phyloP scores from a whole-genome alignment of 2,797 vertebrate species.

The Lagorchestes hirsutus region DNA sequence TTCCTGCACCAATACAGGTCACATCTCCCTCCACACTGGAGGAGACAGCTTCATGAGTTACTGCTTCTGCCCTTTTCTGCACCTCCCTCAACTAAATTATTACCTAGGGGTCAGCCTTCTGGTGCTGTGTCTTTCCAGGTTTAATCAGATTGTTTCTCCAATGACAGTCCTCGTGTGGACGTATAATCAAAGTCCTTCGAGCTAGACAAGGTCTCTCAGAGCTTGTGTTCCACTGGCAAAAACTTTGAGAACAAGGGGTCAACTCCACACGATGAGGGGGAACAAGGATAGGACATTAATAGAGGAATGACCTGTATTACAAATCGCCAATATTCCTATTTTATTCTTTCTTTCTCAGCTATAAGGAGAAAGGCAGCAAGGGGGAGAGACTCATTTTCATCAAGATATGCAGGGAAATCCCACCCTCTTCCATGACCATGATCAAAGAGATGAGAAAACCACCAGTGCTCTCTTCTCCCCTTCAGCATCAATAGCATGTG shows the following conservation, averaged over 20 bases:
- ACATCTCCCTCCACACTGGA: neutral
- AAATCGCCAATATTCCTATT: neutral
- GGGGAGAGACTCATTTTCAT: neutral
- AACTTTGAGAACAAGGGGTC: neutral
- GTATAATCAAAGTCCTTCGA: constrained; percentile 47
- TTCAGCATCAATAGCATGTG: neutral
- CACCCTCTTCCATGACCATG: neutral
- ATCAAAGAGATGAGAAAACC: neutral
- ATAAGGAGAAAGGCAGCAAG: neutral
- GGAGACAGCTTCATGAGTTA: neutral
- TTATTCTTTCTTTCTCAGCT: neutral
- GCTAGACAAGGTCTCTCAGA: neutral
- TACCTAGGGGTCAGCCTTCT: neutral
- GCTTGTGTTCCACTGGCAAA: constrained; percentile 7
- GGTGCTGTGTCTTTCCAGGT: neutral
- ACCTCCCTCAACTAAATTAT: neutral
- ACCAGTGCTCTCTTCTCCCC: neutral
- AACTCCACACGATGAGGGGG: neutral
- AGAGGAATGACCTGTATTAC: neutral
- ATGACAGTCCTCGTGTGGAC: neutral
- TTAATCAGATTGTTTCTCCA: neutral
- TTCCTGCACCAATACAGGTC: neutral
- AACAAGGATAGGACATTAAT: neutral
- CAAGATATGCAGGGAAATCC: neutral
- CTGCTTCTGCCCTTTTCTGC: neutral